Base-by-base conservation (phyloP, 2,113 vertebrate species). In the Marmota monax region DNA sequence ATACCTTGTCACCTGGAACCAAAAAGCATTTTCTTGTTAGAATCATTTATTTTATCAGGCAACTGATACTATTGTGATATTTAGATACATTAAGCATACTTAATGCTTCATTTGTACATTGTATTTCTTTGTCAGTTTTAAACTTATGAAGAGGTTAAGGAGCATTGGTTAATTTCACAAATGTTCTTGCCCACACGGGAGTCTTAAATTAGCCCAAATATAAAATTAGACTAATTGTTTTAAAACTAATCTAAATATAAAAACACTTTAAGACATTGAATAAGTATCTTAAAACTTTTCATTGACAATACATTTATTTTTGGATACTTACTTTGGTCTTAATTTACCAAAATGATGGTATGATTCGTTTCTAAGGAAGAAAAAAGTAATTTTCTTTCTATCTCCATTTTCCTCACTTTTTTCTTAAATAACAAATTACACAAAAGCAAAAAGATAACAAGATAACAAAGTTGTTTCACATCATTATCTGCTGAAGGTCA, bases 361-460 rank as follows among this genome's bases (percentile, higher is more conserved):
- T 51, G 69, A 85, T 82, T 97, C 8, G 70, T 95, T 96, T 97
- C 20, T 58, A 87, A 92, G 84, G 63, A 45, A 76, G 72, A 95
- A 86, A 94, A 76, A 77, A 74, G 45, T 70, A 53, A 65, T 74
- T 95, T 96, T 95, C 39, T 23, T 94, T 56, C 23, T 85, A 13
- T 74, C 32, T 80, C 63, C 58, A 84, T 79, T 96, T 94, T 89
- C 16, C 22, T 77, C 18, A 80, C 8, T n/a, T 96, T 88, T 87
- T 34, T 76, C 73, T 84, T 67, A 89, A 84, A 48, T 80, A 79
- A 63, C 1, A 95, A 90, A 72, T 87, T 67, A 37, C 39, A 82
- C 72, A 95, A 94, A 96, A 94, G 74, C 22, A 93, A 84, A 85
- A 93, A 76, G 42, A 77, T 97, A 95, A 82, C 25, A 93, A 77